Conservation (phyloP, 2,888 invertebrate genomes). For the Polia nebulosa region DNA sequence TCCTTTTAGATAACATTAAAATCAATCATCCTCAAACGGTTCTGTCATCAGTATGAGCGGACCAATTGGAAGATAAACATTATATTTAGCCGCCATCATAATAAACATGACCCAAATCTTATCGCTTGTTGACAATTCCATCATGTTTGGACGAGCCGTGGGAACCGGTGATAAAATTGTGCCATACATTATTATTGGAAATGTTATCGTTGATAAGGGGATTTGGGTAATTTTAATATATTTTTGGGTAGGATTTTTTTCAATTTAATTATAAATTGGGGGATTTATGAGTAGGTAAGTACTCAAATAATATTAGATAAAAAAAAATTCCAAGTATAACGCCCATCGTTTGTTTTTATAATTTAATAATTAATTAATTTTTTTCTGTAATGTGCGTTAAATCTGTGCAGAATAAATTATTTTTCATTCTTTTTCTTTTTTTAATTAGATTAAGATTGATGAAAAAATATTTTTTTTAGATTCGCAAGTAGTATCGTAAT, state of each 20-base stretch:
- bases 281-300: neutral
- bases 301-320: neutral
- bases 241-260: neutral
- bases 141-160: conserved; percentile 57
- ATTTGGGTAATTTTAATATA: conserved; percentile 9
- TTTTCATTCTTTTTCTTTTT: too few relatives aligned
- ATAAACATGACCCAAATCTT: conserved; percentile 54
- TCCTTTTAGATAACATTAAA: conserved; percentile 20
- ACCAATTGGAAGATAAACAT: conserved; percentile 52
- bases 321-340: too few relatives aligned
- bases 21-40: conserved; percentile 39
- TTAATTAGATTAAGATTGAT: too few relatives aligned
- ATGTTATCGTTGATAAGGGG: conserved; percentile 20
- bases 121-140: conserved; percentile 59
- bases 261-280: neutral
- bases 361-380: too few relatives aligned
- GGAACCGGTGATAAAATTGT: conserved; percentile 52
- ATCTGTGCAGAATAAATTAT: too few relatives aligned
- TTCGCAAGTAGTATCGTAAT: too few relatives aligned
- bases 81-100: conserved; percentile 21
- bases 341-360: too few relatives aligned
- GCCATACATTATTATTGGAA: neutral
- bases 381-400: too few relatives aligned
- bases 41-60: conserved; percentile 36
- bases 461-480: too few relatives aligned